These are phyloP conservation scores for Drosophila nannoptera DNA, from an alignment of 1,140 invertebrate genomes.

Conservation along the genomic window DNA sequence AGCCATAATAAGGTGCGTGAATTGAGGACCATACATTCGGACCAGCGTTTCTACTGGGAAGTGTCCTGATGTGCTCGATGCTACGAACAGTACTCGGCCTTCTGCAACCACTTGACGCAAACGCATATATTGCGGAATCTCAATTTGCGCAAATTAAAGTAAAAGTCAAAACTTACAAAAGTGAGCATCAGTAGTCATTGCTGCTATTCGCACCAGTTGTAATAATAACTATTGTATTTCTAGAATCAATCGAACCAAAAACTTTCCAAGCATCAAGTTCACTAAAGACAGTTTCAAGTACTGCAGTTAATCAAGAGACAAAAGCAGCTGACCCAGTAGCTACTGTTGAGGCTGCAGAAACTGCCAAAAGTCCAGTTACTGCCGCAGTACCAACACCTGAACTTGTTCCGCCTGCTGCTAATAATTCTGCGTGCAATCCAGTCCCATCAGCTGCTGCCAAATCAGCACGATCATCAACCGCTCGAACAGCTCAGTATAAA, in stretches of 20 bases:
- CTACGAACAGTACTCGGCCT: constrained; percentile 33
- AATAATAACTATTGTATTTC: not conserved
- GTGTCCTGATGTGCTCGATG: constrained; percentile 40
- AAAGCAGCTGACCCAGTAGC: not conserved
- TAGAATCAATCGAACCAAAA: not conserved
- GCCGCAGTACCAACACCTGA: not conserved
- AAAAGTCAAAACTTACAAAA: constrained; percentile 24
- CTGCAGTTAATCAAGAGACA: not conserved
- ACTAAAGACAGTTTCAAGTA: not conserved
- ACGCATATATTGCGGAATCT: constrained; percentile 20
- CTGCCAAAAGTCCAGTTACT: not conserved
- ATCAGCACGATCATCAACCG: not conserved
- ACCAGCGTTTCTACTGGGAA: constrained; percentile 47
- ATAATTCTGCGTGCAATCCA: not conserved
- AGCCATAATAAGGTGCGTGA: constrained; percentile 16
- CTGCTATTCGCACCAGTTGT: not conserved
- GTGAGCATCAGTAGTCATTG: constrained; percentile 15
- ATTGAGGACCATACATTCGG: constrained; percentile 25
- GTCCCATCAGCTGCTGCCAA: not conserved
- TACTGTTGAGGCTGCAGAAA: not conserved
- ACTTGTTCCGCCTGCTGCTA: not conserved
- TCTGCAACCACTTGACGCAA: constrained; percentile 43
- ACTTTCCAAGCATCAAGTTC: not conserved
- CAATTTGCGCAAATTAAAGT: constrained; percentile 28
- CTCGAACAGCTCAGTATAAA: constrained; percentile 8